These are phyloP conservation scores for Peromyscus attwateri DNA, from an alignment of 2,797 vertebrate genomes.

Conservation along the genomic window DNA sequence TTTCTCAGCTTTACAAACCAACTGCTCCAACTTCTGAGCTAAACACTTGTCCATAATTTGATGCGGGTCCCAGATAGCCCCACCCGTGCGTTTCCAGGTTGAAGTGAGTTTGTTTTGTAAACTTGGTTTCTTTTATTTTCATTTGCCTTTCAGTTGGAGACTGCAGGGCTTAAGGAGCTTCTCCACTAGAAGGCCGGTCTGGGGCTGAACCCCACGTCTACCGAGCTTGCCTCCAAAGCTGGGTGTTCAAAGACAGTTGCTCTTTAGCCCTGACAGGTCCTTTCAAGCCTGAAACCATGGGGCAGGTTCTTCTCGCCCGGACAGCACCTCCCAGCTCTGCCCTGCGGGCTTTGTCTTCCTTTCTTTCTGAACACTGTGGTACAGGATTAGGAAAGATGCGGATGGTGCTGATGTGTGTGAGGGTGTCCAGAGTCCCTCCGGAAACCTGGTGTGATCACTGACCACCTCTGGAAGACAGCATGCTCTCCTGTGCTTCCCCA, in stretches of 20 bases:
- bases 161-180: background rate
- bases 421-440: background rate
- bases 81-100: background rate
- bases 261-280: background rate
- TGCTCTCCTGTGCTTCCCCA: background rate
- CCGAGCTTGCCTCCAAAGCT: background rate
- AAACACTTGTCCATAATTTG: background rate
- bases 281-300: background rate
- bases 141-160: background rate
- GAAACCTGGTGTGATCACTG: background rate
- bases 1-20: background rate
- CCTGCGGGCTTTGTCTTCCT: background rate
- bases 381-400: background rate
- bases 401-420: too few relatives aligned
- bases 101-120: background rate
- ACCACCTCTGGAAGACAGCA: background rate
- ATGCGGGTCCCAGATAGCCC: background rate
- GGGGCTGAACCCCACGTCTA: background rate
- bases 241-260: too few relatives aligned
- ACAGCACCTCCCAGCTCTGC: background rate
- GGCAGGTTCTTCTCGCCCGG: background rate
- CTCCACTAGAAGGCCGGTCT: background rate
- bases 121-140: background rate
- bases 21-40: background rate
- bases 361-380: background rate